Percentiles rank a stretch among this genome's conserved stretches.
Conservation (phyloP, 1,140 invertebrate genomes). For the Camponotus floridanus region DNA sequence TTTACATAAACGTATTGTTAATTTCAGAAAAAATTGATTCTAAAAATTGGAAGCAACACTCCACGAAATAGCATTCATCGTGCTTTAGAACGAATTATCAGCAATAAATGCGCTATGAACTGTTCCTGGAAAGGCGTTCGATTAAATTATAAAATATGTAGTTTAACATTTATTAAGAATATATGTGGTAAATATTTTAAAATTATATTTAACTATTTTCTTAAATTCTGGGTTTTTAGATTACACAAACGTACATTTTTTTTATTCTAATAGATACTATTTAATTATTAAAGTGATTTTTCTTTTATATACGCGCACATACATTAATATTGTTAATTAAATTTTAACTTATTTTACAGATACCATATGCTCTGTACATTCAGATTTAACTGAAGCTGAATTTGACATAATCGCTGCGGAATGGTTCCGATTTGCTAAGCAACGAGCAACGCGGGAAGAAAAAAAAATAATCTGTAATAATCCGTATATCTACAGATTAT, state of each 20-base stretch:
- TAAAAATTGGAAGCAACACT: conserved; percentile 1
- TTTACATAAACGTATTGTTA: neutral
- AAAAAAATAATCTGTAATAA: no score
- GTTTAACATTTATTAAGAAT: neutral
- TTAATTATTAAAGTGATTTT: no score
- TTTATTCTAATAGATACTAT: neutral
- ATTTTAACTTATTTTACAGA: no score
- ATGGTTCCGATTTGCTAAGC: no score
- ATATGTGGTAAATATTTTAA: neutral
- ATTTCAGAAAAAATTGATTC: neutral
- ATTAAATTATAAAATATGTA: neutral
- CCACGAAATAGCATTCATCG: neutral
- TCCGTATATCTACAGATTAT: no score
- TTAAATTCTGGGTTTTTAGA: neutral
- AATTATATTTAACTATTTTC: no score
- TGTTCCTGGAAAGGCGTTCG: neutral
- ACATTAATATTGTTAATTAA: no score
- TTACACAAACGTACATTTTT: neutral
- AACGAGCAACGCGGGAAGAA: no score
- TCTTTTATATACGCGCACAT: no score
- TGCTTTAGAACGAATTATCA: conserved; percentile 1
- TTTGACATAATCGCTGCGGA: no score
- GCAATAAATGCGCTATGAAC: neutral
- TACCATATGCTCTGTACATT: no score
- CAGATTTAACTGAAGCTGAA: no score